A percentile compares a stretch with the other conserved stretches of the same genome.
These are phyloP conservation scores for Ochropleura plecta DNA, from an alignment of 2,888 invertebrate genomes.

Conservation along the genomic window DNA sequence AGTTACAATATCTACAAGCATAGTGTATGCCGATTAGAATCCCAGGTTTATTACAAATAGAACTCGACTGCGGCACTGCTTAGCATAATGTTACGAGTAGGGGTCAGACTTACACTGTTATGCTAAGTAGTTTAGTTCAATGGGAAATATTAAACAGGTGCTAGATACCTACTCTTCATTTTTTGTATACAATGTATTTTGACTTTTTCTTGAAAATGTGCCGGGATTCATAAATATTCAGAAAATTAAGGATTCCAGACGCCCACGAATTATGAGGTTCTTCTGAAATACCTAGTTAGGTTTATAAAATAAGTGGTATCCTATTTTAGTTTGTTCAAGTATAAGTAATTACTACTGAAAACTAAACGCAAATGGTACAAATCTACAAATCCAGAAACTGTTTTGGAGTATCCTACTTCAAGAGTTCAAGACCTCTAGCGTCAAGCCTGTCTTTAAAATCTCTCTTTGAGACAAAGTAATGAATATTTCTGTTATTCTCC, in stretches of 20 bases:
- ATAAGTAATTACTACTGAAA: not conserved
- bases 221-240: not conserved
- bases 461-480: conserved; percentile 14
- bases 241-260: not conserved
- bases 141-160: conserved; percentile 37
- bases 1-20: conserved; percentile 31
- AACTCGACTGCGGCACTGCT: conserved; percentile 50
- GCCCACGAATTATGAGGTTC: not conserved
- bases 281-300: not conserved
- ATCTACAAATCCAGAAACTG: not conserved
- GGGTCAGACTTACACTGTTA: conserved; percentile 58
- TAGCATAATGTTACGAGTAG: conserved; percentile 57
- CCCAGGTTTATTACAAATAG: conserved; percentile 52
- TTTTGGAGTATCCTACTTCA: not conserved
- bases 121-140: conserved; percentile 57
- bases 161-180: not conserved
- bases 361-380: not conserved
- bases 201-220: not conserved
- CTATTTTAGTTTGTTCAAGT: not conserved
- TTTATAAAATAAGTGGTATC: not conserved
- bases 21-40: conserved; percentile 43
- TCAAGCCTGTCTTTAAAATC: too few relatives aligned
- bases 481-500: conserved; percentile 29
- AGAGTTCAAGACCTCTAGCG: not conserved
- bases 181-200: conserved; percentile 4